Conservation (phyloP, 2,797 vertebrate species). For the Sebastes ruberrimus region DNA sequence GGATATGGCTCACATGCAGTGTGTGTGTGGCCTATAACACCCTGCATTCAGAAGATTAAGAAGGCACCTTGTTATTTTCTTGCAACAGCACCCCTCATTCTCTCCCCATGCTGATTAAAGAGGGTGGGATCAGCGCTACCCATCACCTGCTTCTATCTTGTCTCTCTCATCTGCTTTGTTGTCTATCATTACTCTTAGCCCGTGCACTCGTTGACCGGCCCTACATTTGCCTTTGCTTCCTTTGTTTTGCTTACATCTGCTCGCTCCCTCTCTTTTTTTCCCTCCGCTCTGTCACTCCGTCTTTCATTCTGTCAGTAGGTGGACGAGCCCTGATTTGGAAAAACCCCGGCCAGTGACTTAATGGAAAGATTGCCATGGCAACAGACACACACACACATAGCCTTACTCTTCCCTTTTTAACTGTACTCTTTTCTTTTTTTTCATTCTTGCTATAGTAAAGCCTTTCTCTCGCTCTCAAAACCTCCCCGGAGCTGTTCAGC, state of each 20-base stretch:
- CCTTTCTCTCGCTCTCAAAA: slow-evolving; percentile 28
- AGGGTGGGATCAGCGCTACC: slow-evolving; percentile 40
- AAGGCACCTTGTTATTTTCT: slow-evolving; percentile 66
- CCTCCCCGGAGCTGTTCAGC: slow-evolving; percentile 32
- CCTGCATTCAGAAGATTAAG: slow-evolving; percentile 52
- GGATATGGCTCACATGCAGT: not conserved
- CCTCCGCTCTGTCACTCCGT: slow-evolving; percentile 41
- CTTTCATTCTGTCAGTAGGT: slow-evolving; percentile 58
- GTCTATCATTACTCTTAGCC: slow-evolving; percentile 43
- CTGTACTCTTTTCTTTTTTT: slow-evolving; percentile 53
- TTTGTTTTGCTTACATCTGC: slow-evolving; percentile 54
- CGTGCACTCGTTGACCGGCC: slow-evolving; percentile 10
- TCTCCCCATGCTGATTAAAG: slow-evolving; percentile 63
- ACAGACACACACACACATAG: slow-evolving; percentile 69
- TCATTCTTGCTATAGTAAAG: slow-evolving; percentile 46
- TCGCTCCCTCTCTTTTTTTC: slow-evolving; percentile 14
- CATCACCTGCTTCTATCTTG: slow-evolving; percentile 33
- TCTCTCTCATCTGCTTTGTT: slow-evolving; percentile 38
- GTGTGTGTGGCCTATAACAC: slow-evolving; percentile 20
- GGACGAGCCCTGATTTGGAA: slow-evolving; percentile 66
- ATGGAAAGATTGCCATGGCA: slow-evolving; percentile 78
- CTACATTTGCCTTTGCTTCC: slow-evolving; percentile 32
- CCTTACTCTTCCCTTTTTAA: slow-evolving; percentile 63
- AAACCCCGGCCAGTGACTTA: slow-evolving; percentile 72
- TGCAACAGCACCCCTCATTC: slow-evolving; percentile 60